phyloP scores from a whole-genome alignment of 2,113 vertebrate genomes.

The Bostrychus sinensis region DNA sequence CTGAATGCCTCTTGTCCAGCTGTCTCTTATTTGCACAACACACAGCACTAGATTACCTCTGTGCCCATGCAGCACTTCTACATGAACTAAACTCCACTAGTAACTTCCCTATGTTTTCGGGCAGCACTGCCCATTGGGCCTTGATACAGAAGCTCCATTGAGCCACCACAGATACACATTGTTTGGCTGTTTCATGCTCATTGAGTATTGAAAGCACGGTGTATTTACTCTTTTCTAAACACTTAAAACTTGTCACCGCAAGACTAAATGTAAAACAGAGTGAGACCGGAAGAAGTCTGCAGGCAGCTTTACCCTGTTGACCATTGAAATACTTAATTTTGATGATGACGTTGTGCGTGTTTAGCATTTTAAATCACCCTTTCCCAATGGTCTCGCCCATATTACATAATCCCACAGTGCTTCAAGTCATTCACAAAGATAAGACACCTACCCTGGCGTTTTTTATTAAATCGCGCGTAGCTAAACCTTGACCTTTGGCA shows the following conservation, averaged over 20 bases:
- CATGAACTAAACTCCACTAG: constrained; percentile 47
- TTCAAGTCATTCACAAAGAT: constrained; percentile 7
- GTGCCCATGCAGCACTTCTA: constrained; percentile 24
- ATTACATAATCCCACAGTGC: constrained; percentile 3
- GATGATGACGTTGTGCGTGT: constrained; percentile 18
- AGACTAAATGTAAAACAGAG: constrained; percentile 45
- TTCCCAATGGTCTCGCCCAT: background rate
- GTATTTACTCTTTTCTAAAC: constrained; percentile 34
- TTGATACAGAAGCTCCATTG: constrained; percentile 58
- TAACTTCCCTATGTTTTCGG: constrained; percentile 55
- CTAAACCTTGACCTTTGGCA: constrained; percentile 23
- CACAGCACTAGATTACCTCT: background rate
- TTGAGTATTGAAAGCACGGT: constrained; percentile 26
- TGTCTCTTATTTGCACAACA: background rate
- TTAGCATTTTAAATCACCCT: constrained; percentile 26
- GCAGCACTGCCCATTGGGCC: constrained; percentile 17
- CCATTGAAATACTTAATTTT: constrained; percentile 30
- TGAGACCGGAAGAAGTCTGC: constrained; percentile 13
- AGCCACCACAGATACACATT: constrained; percentile 43
- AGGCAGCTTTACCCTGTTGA: constrained; percentile 21
- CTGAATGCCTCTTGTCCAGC: constrained; percentile 40
- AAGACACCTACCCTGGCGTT: background rate
- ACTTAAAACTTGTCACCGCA: background rate
- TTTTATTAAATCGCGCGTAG: background rate
- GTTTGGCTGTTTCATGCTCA: constrained; percentile 32